Evolutionary conservation across 2,113 vertebrate species (phyloP).

Genomic region (Hippocampus barbouri): DNA sequence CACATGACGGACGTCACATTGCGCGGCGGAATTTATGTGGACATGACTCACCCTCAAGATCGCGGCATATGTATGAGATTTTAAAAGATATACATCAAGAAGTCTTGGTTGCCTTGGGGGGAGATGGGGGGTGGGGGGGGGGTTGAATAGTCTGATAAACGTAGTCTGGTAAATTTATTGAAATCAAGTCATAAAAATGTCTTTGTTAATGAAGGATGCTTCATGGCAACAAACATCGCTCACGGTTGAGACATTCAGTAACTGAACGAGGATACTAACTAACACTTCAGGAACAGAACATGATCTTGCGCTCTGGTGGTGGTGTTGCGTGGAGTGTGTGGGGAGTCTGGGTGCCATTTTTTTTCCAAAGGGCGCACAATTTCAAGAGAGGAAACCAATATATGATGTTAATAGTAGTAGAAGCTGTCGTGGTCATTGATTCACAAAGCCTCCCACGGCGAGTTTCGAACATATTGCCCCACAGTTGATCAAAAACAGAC

Average conservation of each 20-base stretch:
- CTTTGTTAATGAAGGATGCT: constrained; percentile 6
- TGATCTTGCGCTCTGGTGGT: not conserved
- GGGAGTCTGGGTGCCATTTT: too few species aligned
- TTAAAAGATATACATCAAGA: not conserved
- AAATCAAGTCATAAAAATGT: constrained; percentile 8
- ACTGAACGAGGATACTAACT: not conserved
- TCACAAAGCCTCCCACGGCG: too few species aligned
- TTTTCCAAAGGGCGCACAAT: not conserved
- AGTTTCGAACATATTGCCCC: too few species aligned
- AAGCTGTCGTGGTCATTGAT: too few species aligned
- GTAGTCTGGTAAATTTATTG: not conserved
- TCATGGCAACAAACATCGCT: not conserved
- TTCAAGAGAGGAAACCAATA: constrained; percentile 5
- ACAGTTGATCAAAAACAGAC: too few species aligned
- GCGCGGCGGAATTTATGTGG: constrained; percentile 1
- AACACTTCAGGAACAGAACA: not conserved
- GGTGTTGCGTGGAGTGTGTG: not conserved
- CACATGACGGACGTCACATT: constrained; percentile 10
- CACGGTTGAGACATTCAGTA: not conserved
- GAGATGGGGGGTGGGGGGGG: too few species aligned
- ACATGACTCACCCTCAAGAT: constrained; percentile 14
- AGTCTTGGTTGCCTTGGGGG: not conserved
- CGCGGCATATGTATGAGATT: not conserved
- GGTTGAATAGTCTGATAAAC: not conserved
- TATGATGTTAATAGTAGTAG: not conserved